Evolutionary conservation across 2,888 invertebrate species (phyloP).

Genomic region (Hydrotaea diabolus): DNA sequence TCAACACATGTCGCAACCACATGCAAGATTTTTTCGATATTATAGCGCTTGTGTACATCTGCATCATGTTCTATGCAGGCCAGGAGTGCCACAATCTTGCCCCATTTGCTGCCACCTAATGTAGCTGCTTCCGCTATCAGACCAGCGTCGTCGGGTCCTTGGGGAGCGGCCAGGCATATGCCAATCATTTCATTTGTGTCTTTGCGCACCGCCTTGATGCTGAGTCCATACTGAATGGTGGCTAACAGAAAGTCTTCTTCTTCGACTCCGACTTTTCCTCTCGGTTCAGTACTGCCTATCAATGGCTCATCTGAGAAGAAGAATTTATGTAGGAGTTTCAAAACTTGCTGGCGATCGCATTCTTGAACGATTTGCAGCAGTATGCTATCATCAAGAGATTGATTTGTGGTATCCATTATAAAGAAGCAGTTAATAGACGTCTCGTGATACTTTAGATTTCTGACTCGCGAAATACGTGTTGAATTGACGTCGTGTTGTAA

Average conservation of each 20-base stretch:
- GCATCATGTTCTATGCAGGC: conserved; percentile 41
- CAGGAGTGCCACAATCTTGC: conserved; percentile 43
- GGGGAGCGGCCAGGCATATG: conserved; percentile 41
- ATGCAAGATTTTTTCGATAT: conserved; percentile 50
- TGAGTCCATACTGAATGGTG: conserved; percentile 34
- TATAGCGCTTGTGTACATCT: conserved; percentile 53
- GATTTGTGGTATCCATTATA: too few species aligned
- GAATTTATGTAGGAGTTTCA: conserved; percentile 38
- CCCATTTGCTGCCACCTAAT: conserved; percentile 52
- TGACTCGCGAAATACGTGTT: too few species aligned
- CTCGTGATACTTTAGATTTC: too few species aligned
- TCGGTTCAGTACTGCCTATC: conserved; percentile 44
- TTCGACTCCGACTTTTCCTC: conserved; percentile 15
- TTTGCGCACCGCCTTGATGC: conserved; percentile 41
- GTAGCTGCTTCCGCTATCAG: conserved; percentile 34
- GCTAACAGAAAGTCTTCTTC: conserved; percentile 16
- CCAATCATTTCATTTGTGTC: conserved; percentile 52
- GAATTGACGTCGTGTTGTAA: too few species aligned
- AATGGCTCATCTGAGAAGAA: conserved; percentile 58
- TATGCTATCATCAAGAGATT: conserved; percentile 39
- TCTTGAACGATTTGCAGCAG: conserved; percentile 46
- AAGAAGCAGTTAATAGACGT: too few species aligned
- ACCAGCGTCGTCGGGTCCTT: conserved; percentile 39
- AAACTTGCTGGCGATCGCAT: conserved; percentile 47
- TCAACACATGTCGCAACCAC: conserved; percentile 47